A percentile compares a stretch with the other conserved stretches of the same genome.
Conservation (phyloP, 2,113 vertebrate species). For the Chlorocebus sabaeus region DNA sequence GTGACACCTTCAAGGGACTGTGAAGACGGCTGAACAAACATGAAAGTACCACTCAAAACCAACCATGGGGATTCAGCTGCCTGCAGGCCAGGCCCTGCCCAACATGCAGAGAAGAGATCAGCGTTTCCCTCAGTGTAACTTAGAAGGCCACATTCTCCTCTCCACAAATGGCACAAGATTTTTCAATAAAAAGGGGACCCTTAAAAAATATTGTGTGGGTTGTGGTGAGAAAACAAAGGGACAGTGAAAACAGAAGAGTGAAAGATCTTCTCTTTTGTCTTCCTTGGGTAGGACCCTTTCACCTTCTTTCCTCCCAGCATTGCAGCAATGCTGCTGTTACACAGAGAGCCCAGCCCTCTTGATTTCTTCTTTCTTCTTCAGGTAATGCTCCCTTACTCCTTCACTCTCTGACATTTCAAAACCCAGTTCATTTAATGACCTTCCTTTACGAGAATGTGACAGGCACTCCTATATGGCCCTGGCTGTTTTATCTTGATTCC, state of each 20-base stretch:
- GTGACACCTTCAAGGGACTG: rapidly evolving
- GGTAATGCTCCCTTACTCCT: not conserved
- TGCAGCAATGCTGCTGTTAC: not conserved
- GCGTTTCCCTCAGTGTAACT: not conserved
- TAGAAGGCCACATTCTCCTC: no score
- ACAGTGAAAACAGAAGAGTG: not conserved
- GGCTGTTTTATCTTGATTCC: not conserved
- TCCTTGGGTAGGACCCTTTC: not conserved
- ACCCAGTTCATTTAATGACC: not conserved
- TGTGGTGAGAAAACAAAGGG: not conserved
- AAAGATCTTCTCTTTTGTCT: not conserved
- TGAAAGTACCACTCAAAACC: not conserved
- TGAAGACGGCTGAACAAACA: not conserved
- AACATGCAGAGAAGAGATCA: not conserved
- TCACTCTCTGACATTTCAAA: not conserved
- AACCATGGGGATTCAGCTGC: not conserved
- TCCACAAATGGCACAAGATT: not conserved
- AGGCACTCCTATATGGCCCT: not conserved
- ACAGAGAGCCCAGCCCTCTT: not conserved
- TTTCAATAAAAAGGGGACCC: not conserved
- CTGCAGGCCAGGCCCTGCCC: not conserved
- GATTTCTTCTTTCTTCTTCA: not conserved
- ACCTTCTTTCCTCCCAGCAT: not conserved
- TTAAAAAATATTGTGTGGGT: not conserved
- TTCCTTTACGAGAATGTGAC: rapidly evolving